These are phyloP conservation scores for Silurus meridionalis DNA, from an alignment of 2,113 vertebrate species.

Conservation along the genomic window DNA sequence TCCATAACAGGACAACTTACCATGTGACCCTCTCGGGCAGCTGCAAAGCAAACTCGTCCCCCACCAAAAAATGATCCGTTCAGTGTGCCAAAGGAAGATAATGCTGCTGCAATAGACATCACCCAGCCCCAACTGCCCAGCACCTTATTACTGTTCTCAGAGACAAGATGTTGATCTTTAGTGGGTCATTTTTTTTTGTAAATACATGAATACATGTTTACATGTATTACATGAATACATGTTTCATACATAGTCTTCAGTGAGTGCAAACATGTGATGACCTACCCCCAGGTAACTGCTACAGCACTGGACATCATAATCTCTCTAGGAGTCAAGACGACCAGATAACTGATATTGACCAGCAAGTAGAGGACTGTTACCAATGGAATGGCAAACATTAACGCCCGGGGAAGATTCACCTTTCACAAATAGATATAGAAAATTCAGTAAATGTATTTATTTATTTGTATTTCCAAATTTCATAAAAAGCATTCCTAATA, in stretches of 20 bases:
- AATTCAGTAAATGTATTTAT: slow-evolving; percentile 62
- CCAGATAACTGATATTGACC: slow-evolving; percentile 87
- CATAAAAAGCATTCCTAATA: not conserved
- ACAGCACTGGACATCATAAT: slow-evolving; percentile 80
- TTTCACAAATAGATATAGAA: slow-evolving; percentile 47
- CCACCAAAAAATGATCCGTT: slow-evolving; percentile 83
- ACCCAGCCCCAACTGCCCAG: slow-evolving; percentile 86
- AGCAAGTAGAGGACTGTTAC: slow-evolving; percentile 84
- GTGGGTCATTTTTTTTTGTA: not conserved
- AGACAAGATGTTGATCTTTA: not conserved
- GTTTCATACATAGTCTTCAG: not conserved
- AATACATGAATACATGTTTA: not conserved
- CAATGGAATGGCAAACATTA: slow-evolving; percentile 82
- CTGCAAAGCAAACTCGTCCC: slow-evolving; percentile 79
- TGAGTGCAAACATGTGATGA: not conserved
- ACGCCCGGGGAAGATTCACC: slow-evolving; percentile 83
- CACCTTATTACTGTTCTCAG: slow-evolving; percentile 77
- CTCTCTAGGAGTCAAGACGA: slow-evolving; percentile 80
- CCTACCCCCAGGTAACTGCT: slow-evolving; percentile 88
- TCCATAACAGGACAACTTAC: slow-evolving; percentile 63
- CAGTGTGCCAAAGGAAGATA: slow-evolving; percentile 82
- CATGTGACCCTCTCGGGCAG: slow-evolving; percentile 88
- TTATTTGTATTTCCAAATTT: not conserved
- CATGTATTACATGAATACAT: not conserved
- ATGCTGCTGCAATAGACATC: slow-evolving; percentile 80